Percentiles rank a stretch among this genome's conserved stretches.
Evolutionary conservation across 2,888 invertebrate species (phyloP).

Genomic region (Cyaniris semiargus): DNA sequence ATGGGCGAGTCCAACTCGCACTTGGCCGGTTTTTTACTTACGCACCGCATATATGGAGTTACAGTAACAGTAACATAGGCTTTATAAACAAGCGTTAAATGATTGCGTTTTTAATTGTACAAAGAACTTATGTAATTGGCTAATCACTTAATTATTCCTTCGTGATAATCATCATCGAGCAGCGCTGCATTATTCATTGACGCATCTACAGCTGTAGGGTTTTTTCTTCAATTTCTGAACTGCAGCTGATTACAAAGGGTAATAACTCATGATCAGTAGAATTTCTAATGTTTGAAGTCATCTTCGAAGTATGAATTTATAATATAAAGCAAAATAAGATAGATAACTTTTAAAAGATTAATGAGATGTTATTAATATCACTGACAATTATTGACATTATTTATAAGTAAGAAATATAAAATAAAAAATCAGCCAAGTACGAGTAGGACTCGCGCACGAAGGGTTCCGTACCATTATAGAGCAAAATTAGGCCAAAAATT

Average conservation of each 20-base stretch:
- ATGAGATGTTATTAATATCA: no score
- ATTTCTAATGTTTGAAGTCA: conserved; percentile 3
- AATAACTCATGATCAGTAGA: conserved; percentile 26
- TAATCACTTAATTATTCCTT: conserved; percentile 39
- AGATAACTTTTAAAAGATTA: background rate
- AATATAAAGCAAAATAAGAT: background rate
- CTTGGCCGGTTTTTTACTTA: no score
- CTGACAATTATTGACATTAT: no score
- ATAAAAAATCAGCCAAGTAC: no score
- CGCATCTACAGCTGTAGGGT: conserved; percentile 33
- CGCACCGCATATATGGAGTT: background rate
- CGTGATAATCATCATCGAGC: conserved; percentile 39
- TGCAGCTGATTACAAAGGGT: conserved; percentile 31
- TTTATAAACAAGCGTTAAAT: conserved; percentile 23
- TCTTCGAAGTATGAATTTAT: background rate
- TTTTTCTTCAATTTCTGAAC: conserved; percentile 27
- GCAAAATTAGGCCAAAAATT: no score
- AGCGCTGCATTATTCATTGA: conserved; percentile 39
- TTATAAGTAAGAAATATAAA: no score
- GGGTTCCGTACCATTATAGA: no score
- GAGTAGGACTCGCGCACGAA: no score
- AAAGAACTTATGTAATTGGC: conserved; percentile 31
- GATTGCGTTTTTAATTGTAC: conserved; percentile 1
- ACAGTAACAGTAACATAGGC: background rate
- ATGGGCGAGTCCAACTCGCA: no score